Evolutionary conservation across 2,888 invertebrate species (phyloP), one percentile per base, ranked within the genome.

Genomic region (Gastrophysa polygoni): DNA sequence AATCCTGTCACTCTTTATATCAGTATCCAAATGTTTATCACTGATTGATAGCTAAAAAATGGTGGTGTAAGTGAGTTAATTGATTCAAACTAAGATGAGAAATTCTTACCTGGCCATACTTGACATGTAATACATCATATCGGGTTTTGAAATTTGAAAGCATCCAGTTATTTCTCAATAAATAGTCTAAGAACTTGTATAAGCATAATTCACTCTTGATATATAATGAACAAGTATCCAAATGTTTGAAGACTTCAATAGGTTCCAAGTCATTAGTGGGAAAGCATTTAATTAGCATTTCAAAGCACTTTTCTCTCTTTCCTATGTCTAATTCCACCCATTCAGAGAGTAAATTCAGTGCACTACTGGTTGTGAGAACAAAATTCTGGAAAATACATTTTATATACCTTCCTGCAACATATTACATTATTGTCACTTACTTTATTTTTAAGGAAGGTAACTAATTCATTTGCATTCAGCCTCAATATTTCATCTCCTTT

Each of bases 191-290:
- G 57, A 88, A 78, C 63, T 84, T 81, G 74, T 84, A 87, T 56
- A 87, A 81, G 71, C 85, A 86, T 47, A 84, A 77, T 71, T 86
- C 86, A 71, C 86, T 87, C 58, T 84, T 83, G 16, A 81, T 81
- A 75, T 86, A 87, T 54, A 88, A 78, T 44, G 84, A 82, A 66
- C 86, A 85, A 24, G 80, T 83, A 68, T 87, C 85, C 60, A 88
- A 80, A 68, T 87, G 85, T 68, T 85, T 84, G 49, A 82, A 82
- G 63, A 85, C 82, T 66, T 82, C 80, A 54, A 78, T 77, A n/a
- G 82, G 82, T 71, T 84, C 83, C 64, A 84, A 74, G 62, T 78
- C 77, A 58, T 78, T 79, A 81, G 85, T 84, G 61, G 82, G 81
- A 57, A 85, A 79, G 69, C 82, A 82, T 28, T 78, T 80, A 51